Evolutionary conservation across 2,113 vertebrate genomes (phyloP), one percentile per base, ranked within the genome.

Genomic region (Sialia sialis): DNA sequence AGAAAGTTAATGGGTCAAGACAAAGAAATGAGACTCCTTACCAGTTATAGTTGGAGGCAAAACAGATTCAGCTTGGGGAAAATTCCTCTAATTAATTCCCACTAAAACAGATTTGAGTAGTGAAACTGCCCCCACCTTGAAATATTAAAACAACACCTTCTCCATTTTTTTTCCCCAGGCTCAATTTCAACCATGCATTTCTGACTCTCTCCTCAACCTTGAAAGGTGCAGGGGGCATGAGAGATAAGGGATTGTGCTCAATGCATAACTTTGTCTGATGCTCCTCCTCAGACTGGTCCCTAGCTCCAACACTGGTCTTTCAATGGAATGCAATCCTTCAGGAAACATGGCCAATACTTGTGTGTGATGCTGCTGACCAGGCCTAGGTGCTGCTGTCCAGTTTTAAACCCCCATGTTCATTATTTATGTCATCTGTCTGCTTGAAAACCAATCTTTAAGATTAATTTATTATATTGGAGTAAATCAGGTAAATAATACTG

Each of bases 221-320:
- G 30, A 48, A 8, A 1, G 6, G 17, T 7, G 3, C 32, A 56
- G 51, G n/a, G 4, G 4, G 3, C 4, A 25, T 26, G 11, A n/a
- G 14, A 25, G 6, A 34, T 8, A 1, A 6, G 6, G 3, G 4
- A 2, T 20, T n/a, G 23, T 4, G 1, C 18, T 68, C 25, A 63
- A 3, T 41, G 4, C 7, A 5, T 15, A 44, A 58, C 4, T 25
- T 72, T 46, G 5, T 49, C 41, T 56, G 16, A 38, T 75, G 4
- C 8, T 39, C 12, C 11, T 86, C 10, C 32, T 72, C 19, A 26
- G 1, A 2, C 23, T 54, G 17, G 52, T 70, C 20, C 3, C 10
- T 18, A 38, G 13, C 8, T 60, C 23, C 26, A 84, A 8, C 8
- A 20, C 1, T 34, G 21, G 5, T 36, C 21, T 54, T 87, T 43